phyloP scores from a whole-genome alignment of 2,113 vertebrate genomes.

The Nycticebus coucang region DNA sequence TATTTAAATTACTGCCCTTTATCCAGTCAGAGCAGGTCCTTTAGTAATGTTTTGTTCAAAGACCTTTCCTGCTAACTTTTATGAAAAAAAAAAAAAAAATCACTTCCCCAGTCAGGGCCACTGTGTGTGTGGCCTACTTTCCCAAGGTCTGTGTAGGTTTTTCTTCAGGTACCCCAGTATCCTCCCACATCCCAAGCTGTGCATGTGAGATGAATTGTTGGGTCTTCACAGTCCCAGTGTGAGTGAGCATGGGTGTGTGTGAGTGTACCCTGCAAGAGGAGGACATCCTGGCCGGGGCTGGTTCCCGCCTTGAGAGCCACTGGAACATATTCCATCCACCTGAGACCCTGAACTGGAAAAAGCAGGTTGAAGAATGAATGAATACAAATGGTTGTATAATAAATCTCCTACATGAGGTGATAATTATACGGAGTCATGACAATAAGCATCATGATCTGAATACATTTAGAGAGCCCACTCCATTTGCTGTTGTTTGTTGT shows the following conservation, averaged over 20 bases:
- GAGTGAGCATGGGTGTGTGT: not conserved
- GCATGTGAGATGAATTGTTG: not conserved
- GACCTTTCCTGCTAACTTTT: not conserved
- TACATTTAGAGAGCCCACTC: not conserved
- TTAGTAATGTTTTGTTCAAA: not conserved
- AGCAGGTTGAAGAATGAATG: not conserved
- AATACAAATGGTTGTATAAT: not conserved
- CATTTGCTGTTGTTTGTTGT: not conserved
- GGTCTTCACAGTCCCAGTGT: not conserved
- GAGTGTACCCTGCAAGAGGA: not conserved
- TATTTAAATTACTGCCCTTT: not conserved
- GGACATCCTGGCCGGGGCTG: not conserved
- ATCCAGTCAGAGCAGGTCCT: not conserved
- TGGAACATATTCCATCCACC: not conserved
- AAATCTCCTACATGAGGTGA: not conserved
- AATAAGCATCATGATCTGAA: not conserved
- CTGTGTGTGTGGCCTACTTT: not conserved
- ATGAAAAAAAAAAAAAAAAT: not conserved
- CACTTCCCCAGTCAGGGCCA: not conserved
- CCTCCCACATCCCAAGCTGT: not conserved
- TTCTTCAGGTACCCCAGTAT: not conserved
- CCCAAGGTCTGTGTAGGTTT: not conserved
- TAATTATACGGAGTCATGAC: not conserved
- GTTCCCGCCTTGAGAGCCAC: not conserved
- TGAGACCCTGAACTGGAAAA: not conserved